Evolutionary conservation across 1,140 invertebrate genomes (phyloP).

Genomic region (Armadillidium nasatum): DNA sequence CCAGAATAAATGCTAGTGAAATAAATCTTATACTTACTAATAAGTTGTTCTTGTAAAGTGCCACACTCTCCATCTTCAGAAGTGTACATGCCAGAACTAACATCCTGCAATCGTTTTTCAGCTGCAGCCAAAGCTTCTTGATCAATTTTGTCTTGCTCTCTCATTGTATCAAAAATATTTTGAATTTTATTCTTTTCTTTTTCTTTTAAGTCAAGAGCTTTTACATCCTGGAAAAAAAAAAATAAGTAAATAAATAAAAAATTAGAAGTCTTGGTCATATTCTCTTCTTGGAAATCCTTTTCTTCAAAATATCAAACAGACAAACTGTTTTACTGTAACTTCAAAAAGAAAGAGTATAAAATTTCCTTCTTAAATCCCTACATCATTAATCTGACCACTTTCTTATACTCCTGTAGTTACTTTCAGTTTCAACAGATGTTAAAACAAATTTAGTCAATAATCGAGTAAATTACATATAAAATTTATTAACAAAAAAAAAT

Average conservation of each 20-base stretch:
- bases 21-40: slow-evolving; percentile 55
- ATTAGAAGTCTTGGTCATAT: background rate
- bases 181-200: slow-evolving; percentile 63
- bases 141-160: slow-evolving; percentile 63
- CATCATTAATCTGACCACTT: too few species aligned
- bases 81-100: slow-evolving; percentile 72
- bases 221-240: slow-evolving; percentile 57
- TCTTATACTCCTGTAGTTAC: too few species aligned
- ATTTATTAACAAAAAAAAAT: too few species aligned
- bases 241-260: background rate
- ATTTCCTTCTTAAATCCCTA: too few species aligned
- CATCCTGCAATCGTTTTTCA: slow-evolving; percentile 74
- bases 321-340: too few species aligned
- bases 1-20: background rate
- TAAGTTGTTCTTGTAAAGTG: slow-evolving; percentile 85
- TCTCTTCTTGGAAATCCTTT: too few species aligned
- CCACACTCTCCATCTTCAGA: slow-evolving; percentile 73
- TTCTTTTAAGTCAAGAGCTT: slow-evolving; percentile 60
- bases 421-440: too few species aligned
- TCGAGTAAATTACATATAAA: too few species aligned
- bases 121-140: slow-evolving; percentile 64
- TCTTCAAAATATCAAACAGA: too few species aligned
- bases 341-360: too few species aligned
- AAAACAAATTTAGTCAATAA: too few species aligned
- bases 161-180: slow-evolving; percentile 65